phyloP scores from a whole-genome alignment of 2,888 invertebrate species.

The Chorisops tibialis region DNA sequence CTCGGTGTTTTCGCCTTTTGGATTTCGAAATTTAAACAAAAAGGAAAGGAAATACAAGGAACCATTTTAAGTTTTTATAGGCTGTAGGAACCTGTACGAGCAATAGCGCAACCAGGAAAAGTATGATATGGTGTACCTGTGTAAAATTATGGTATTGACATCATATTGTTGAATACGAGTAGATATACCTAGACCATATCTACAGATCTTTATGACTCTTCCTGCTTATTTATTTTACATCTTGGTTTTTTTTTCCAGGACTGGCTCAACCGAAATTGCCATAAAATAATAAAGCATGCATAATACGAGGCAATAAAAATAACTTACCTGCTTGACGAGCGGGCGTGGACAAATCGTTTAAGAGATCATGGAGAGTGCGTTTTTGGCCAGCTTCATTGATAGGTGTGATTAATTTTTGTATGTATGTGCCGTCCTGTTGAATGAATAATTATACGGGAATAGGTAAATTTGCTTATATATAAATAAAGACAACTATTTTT shows the following conservation, averaged over 20 bases:
- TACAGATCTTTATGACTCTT: conserved; percentile 17
- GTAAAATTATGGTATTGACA: conserved; percentile 17
- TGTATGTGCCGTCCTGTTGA: conserved; percentile 48
- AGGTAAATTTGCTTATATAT: too few species aligned
- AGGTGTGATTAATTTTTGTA: conserved; percentile 49
- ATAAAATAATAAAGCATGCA: background rate
- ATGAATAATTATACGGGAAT: too few species aligned
- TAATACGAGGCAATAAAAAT: background rate
- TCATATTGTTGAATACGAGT: conserved; percentile 10
- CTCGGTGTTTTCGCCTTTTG: conserved; percentile 19
- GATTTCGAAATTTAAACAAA: conserved; percentile 11
- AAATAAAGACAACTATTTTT: too few species aligned
- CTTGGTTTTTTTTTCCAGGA: too few species aligned
- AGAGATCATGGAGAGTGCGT: conserved; percentile 47
- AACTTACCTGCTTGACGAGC: conserved; percentile 49
- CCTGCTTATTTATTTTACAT: conserved; percentile 10
- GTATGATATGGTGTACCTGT: conserved; percentile 1
- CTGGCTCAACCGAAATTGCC: background rate
- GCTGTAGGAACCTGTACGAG: background rate
- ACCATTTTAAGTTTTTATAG: background rate
- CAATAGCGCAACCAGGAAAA: background rate
- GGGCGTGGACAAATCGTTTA: conserved; percentile 50
- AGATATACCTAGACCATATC: conserved; percentile 2
- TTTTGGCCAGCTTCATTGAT: conserved; percentile 47
- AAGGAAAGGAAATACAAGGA: conserved; percentile 17